Conservation (phyloP, 2,797 vertebrate species). For the Pagetopsis macropterus region DNA sequence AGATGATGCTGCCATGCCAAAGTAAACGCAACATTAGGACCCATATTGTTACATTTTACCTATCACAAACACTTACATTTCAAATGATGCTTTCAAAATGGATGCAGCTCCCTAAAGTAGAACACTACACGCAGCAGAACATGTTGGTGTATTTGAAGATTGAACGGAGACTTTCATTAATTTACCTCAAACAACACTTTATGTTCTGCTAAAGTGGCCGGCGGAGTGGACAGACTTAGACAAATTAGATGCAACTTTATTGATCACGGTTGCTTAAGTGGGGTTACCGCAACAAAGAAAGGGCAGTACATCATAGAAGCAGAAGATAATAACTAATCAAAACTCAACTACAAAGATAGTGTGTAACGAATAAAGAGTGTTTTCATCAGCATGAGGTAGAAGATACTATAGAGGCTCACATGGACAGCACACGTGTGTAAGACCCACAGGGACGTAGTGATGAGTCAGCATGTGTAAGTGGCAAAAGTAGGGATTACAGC, state of each 20-base stretch:
- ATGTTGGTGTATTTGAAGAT: conserved; percentile 25
- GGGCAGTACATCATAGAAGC: not conserved
- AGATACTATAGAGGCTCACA: not conserved
- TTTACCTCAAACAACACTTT: conserved; percentile 56
- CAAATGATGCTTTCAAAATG: conserved; percentile 25
- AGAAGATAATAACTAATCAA: conserved; percentile 20
- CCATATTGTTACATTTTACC: conserved; percentile 11
- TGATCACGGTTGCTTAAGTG: conserved; percentile 53
- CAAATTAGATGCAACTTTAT: conserved; percentile 67
- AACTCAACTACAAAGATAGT: conserved; percentile 20
- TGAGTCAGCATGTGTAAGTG: conserved; percentile 19
- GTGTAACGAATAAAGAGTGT: not conserved
- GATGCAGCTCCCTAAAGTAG: conserved; percentile 15
- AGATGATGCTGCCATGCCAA: conserved; percentile 22
- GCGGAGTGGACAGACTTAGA: conserved; percentile 53
- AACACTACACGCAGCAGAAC: conserved; percentile 25
- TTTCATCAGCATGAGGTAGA: conserved; percentile 20
- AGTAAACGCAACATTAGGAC: conserved; percentile 20
- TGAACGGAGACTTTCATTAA: conserved; percentile 61
- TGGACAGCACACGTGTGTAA: not conserved
- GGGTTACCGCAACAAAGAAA: conserved; percentile 38
- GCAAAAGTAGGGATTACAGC: conserved; percentile 2
- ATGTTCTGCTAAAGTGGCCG: conserved; percentile 57
- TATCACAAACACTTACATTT: conserved; percentile 36
- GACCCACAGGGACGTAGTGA: conserved; percentile 5